These are phyloP conservation scores for Xenotilapia leptura DNA, from an alignment of 2,113 vertebrate species.

Conservation along the genomic window DNA sequence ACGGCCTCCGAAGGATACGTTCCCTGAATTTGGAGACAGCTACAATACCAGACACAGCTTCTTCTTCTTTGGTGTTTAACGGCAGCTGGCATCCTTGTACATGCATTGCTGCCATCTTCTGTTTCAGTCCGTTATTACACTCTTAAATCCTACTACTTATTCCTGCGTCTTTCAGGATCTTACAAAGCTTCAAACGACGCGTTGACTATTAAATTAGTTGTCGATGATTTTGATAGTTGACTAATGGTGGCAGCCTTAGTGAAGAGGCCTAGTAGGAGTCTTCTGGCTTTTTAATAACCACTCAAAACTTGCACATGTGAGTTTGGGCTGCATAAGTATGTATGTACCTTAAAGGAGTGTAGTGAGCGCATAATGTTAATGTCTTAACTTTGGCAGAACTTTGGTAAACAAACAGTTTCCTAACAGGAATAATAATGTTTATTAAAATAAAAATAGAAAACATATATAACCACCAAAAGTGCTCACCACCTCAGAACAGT, in stretches of 20 bases:
- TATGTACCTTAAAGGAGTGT: slow-evolving; percentile 7
- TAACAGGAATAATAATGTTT: background rate
- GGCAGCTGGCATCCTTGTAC: too few relatives aligned
- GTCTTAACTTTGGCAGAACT: background rate
- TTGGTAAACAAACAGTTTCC: background rate
- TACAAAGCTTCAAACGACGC: background rate
- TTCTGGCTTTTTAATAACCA: background rate
- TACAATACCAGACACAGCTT: too few relatives aligned
- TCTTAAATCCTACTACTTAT: background rate
- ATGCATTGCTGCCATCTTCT: background rate
- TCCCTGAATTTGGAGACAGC: background rate
- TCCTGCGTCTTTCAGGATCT: background rate
- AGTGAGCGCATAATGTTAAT: background rate
- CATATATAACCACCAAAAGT: background rate
- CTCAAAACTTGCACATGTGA: background rate
- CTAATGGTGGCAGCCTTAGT: background rate
- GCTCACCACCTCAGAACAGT: background rate
- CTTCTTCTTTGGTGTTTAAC: too few relatives aligned
- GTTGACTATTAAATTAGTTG: background rate
- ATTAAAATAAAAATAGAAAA: background rate
- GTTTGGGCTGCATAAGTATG: background rate
- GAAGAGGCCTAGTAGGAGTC: background rate
- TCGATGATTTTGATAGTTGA: rapidly evolving
- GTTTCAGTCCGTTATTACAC: rapidly evolving
- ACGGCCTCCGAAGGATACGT: background rate